Percentiles rank a stretch among this genome's conserved stretches.
Conservation (phyloP, 1,140 invertebrate species). For the Lordiphosa clarofinis region DNA sequence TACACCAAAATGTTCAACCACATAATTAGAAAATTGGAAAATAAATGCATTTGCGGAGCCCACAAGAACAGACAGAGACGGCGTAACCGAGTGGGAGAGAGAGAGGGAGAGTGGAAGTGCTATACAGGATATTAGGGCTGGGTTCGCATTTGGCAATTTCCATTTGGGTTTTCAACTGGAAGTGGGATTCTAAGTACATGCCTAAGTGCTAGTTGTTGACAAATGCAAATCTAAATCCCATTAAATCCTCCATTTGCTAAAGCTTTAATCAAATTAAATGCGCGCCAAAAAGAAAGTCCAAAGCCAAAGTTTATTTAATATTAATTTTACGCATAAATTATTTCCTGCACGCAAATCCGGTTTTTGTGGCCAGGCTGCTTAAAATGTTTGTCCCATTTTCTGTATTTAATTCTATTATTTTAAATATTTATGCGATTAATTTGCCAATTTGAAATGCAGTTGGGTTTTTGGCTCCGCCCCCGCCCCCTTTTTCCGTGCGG, state of each 20-base stretch:
- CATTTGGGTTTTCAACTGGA: too few species aligned
- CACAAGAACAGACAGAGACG: not conserved
- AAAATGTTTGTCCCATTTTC: conserved; percentile 3
- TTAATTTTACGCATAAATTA: conserved; percentile 57
- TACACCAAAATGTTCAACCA: conserved; percentile 50
- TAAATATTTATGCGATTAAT: conserved; percentile 60
- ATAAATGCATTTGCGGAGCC: conserved; percentile 41
- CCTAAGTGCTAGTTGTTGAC: too few species aligned
- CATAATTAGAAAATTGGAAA: conserved; percentile 66
- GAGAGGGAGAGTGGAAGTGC: not conserved
- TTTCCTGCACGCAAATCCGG: conserved; percentile 36
- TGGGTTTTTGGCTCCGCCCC: not conserved
- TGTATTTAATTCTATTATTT: conserved; percentile 39
- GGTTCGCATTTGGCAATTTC: not conserved
- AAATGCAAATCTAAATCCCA: conserved; percentile 29
- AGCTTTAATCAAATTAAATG: conserved; percentile 46
- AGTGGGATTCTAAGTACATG: too few species aligned
- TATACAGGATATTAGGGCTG: not conserved
- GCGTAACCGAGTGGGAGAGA: not conserved
- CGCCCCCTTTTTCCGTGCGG: conserved; percentile 1
- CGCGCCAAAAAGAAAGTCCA: not conserved
- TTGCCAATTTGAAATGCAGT: conserved; percentile 22
- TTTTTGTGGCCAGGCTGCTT: conserved; percentile 5
- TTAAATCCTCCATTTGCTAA: conserved; percentile 25
- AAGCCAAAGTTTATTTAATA: conserved; percentile 22